Conservation (phyloP, 2,797 vertebrate species). For the Hafferia zeledoni region DNA sequence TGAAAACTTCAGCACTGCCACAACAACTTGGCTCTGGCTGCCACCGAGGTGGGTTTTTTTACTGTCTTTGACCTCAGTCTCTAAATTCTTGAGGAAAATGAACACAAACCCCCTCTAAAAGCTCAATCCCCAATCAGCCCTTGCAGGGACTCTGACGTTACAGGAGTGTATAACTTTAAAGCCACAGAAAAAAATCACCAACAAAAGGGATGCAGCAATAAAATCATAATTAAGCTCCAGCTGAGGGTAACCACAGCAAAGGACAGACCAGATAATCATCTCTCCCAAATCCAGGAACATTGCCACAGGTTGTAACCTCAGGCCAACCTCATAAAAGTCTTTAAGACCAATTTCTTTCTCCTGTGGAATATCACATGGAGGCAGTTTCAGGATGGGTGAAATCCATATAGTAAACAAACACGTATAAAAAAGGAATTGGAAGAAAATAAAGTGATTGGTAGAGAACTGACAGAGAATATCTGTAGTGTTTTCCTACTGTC, state of each 20-base stretch:
- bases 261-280: not conserved
- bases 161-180: not conserved
- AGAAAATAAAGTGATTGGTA: slow-evolving; percentile 18
- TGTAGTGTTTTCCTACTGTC: not conserved
- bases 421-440: slow-evolving; percentile 34
- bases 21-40: not conserved
- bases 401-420: slow-evolving; percentile 11
- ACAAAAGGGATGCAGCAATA: slow-evolving; percentile 26
- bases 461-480: not conserved
- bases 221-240: slow-evolving; percentile 31
- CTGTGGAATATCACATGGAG: not conserved
- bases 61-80: not conserved
- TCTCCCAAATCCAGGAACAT: slow-evolving; percentile 33
- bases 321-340: slow-evolving; percentile 47
- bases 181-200: not conserved
- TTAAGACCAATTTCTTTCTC: slow-evolving; percentile 38
- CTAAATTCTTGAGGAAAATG: not conserved
- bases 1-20: not conserved
- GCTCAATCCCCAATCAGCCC: not conserved
- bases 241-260: not conserved
- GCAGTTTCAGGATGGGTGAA: not conserved
- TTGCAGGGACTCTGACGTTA: not conserved
- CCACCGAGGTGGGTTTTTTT: not conserved
- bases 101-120: not conserved
- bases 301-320: slow-evolving; percentile 52